Base-by-base conservation (phyloP, 2,888 invertebrate genomes). In the Amaurobius ferox region DNA sequence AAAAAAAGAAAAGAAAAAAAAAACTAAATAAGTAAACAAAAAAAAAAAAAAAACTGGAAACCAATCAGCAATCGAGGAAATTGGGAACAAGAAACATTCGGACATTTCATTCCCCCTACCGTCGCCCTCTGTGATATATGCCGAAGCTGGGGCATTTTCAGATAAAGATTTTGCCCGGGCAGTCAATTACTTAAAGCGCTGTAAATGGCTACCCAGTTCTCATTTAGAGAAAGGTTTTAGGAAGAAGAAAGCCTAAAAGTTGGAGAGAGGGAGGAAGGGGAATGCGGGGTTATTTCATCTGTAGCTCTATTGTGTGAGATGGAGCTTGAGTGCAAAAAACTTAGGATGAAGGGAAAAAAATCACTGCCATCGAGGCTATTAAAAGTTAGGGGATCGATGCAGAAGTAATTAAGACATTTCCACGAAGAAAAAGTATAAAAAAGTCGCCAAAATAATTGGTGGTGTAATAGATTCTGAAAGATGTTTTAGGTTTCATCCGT, bases 121-220 rank as follows among this genome's bases (percentile, higher is more conserved):
- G 23, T 23, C 55, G 55, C 55, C 55, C 23, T 23, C 11, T 23
- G 55, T 55, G 55, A 55, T 55, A 55, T 55, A 55, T 55, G 55
- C 55, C 55, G 55, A 55, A 55, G 19, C 55, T 23, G 23, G 44
- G 55, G 5, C 7, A 16, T 55, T 44, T 55, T 55, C 55, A 23
- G 55, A 55, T 55, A 55, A 55, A 55, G 55, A 55, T 55, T 55
- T 55, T 55, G 55, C 55, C 55, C 55, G 55, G 55, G 80, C 61
- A 74, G 74, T 81, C 80, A 81, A 74, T 81, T 81, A 81, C 80
- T 81, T 81, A 74, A 81, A 74, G 74, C 80, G 40, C 80, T 74
- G 80, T 70, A 81, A 81, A 81, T 72, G 80, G 74, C 80, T 74
- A 74, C 74, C 30, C 68, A 68, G 55, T 26, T 66, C 80, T 81